Conservation (phyloP, 2,113 vertebrate genomes). For the Sapajus apella region DNA sequence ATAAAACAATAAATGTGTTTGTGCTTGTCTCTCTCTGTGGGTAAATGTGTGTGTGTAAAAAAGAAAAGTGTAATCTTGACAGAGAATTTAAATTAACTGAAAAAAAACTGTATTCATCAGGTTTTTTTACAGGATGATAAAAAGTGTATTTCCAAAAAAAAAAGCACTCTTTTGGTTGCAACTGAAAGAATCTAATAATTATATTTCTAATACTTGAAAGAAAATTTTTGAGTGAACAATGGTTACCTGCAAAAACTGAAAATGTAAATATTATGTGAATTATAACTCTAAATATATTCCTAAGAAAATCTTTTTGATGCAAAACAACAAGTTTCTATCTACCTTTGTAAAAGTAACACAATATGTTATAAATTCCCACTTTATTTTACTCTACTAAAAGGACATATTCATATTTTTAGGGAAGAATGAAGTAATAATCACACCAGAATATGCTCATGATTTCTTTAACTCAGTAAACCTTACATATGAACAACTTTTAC, state of each 20-base stretch:
- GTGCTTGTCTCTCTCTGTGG: not conserved
- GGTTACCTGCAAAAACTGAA: not conserved
- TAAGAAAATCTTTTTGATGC: not conserved
- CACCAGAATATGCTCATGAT: not conserved
- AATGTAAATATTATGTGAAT: not conserved
- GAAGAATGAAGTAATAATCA: not conserved
- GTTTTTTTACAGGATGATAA: not conserved
- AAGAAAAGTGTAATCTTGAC: not conserved
- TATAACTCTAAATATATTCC: not conserved
- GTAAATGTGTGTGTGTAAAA: not conserved
- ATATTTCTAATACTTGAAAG: conserved; percentile 20
- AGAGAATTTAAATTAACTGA: not conserved
- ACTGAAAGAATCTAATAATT: not conserved
- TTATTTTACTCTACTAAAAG: not conserved
- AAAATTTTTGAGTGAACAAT: not conserved
- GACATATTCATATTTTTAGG: not conserved
- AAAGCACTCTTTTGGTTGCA: not conserved
- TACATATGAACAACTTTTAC: not conserved
- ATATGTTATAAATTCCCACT: not conserved
- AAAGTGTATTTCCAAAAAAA: not conserved
- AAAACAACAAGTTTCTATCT: not conserved
- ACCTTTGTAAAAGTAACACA: not conserved
- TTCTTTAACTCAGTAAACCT: not conserved
- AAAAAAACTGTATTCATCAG: not conserved
- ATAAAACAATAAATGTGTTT: not conserved